These are phyloP conservation scores for Oedothorax gibbosus DNA, from an alignment of 1,140 invertebrate genomes.

Conservation along the genomic window DNA sequence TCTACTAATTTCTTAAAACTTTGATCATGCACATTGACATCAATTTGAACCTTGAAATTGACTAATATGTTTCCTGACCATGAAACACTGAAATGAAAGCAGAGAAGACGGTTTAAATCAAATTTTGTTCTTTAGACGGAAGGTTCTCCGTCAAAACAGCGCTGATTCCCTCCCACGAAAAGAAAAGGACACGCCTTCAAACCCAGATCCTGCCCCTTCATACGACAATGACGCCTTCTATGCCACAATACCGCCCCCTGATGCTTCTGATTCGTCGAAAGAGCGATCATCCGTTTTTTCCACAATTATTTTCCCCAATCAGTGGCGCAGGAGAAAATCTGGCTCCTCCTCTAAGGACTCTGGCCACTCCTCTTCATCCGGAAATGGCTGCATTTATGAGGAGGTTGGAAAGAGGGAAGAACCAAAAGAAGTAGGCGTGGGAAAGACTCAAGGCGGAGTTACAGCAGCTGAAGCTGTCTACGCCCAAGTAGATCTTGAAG, in stretches of 20 bases:
- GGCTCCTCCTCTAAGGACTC: conserved; percentile 20
- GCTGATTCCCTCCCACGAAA: conserved; percentile 43
- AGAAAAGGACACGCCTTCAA: conserved; percentile 25
- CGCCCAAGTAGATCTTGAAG: conserved; percentile 44
- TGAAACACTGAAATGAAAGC: no score
- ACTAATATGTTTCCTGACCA: no score
- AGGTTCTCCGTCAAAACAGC: conserved; percentile 27
- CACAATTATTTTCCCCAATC: conserved; percentile 28
- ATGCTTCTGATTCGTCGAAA: background rate
- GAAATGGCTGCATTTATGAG: conserved; percentile 35
- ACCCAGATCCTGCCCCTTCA: background rate
- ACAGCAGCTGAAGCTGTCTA: conserved; percentile 32
- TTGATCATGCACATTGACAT: no score
- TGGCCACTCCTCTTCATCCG: conserved; percentile 3
- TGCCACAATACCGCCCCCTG: conserved; percentile 43
- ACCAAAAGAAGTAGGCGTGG: background rate
- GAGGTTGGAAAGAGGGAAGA: conserved; percentile 25
- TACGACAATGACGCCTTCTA: conserved; percentile 57
- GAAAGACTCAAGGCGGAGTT: background rate
- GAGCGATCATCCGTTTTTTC: conserved; percentile 25
- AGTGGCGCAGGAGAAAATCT: conserved; percentile 19
- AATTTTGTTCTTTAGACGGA: conserved; percentile 1
- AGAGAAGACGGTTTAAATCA: background rate
- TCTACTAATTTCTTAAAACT: no score
- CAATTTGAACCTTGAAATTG: no score